Evolutionary conservation across 2,888 invertebrate species (phyloP).

Genomic region (Drosophila falleni): DNA sequence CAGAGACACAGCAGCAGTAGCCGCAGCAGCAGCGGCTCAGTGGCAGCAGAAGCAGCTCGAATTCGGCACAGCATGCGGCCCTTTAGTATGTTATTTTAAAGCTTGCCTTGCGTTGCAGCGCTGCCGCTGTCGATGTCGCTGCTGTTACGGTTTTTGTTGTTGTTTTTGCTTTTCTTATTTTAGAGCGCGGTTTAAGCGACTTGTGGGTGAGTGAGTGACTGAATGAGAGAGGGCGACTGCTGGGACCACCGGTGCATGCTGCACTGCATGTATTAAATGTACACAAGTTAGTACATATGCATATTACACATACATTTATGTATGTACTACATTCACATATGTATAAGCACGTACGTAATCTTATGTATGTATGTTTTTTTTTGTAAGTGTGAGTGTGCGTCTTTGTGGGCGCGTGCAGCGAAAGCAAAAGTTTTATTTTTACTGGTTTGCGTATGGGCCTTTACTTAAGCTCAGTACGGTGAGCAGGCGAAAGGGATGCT

Average conservation of each 20-base stretch:
- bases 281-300: constrained; percentile 18
- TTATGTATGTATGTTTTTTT: neutral
- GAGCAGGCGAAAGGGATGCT: neutral
- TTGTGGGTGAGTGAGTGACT: constrained; percentile 41
- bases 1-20: constrained; percentile 19
- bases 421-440: constrained; percentile 44
- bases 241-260: constrained; percentile 66
- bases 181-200: constrained; percentile 47
- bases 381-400: constrained; percentile 27
- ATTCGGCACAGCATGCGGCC: constrained; percentile 38
- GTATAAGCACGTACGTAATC: constrained; percentile 8
- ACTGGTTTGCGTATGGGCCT: constrained; percentile 8
- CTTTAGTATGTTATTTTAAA: constrained; percentile 36
- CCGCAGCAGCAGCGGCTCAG: constrained; percentile 20
- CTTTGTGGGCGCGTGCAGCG: constrained; percentile 20
- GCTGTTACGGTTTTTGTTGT: constrained; percentile 24
- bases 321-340: constrained; percentile 4
- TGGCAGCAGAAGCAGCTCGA: constrained; percentile 8
- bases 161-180: constrained; percentile 27
- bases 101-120: constrained; percentile 29
- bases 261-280: constrained; percentile 36
- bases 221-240: constrained; percentile 3
- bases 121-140: constrained; percentile 12
- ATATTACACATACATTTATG: constrained; percentile 17
- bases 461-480: constrained; percentile 3